Conservation (phyloP, 2,888 invertebrate genomes). For the Charanyca ferruginea region DNA sequence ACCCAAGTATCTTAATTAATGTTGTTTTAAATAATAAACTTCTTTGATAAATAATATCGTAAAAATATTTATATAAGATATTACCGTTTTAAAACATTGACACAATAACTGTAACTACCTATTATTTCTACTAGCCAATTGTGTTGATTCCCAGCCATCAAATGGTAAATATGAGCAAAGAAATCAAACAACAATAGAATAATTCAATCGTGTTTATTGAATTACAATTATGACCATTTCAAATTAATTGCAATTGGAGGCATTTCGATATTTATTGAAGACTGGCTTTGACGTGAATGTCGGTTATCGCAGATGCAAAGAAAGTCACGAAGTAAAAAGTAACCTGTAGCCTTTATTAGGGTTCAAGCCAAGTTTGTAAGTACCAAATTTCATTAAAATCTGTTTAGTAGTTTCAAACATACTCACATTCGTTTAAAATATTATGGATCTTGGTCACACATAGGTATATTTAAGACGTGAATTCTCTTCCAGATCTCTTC, state of each 20-base stretch:
- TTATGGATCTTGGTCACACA: background rate
- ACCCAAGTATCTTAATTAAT: background rate
- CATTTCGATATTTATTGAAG: conserved; percentile 20
- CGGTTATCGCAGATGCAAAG: too few relatives aligned
- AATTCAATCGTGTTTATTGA: conserved; percentile 40
- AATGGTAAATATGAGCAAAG: conserved; percentile 10
- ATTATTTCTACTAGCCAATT: conserved; percentile 7
- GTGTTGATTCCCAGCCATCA: conserved; percentile 8
- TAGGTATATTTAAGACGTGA: too few relatives aligned
- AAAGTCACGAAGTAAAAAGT: too few relatives aligned
- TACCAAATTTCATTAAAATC: too few relatives aligned
- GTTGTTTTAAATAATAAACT: too few relatives aligned
- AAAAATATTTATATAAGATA: background rate
- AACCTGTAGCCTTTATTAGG: too few relatives aligned
- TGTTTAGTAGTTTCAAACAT: too few relatives aligned
- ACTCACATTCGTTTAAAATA: too few relatives aligned
- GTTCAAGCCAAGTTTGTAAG: too few relatives aligned
- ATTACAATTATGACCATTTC: conserved; percentile 25
- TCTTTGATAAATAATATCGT: background rate
- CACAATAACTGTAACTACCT: conserved; percentile 5
- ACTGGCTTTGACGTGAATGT: too few relatives aligned
- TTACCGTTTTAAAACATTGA: background rate
- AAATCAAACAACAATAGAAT: conserved; percentile 47
- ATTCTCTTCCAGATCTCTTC: too few relatives aligned
- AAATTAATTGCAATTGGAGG: conserved; percentile 13